Evolutionary conservation across 2,888 invertebrate species (phyloP).

Genomic region (Erynnis tages): DNA sequence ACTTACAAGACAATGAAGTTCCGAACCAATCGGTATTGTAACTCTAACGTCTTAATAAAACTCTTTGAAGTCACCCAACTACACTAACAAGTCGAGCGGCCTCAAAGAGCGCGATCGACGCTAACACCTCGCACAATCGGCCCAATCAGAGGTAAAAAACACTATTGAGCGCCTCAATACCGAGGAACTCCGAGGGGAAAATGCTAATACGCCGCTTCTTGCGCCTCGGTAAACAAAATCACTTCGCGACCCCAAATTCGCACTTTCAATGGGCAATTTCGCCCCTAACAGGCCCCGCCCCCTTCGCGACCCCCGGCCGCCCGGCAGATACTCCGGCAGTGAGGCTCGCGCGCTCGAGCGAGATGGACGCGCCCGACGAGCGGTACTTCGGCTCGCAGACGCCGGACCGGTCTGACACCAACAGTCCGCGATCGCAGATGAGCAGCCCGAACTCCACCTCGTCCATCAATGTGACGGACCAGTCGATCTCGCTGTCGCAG

Average conservation of each 20-base stretch:
- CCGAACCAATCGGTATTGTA: slow-evolving; percentile 15
- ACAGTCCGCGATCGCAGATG: slow-evolving; percentile 70
- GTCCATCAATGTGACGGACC: slow-evolving; percentile 80
- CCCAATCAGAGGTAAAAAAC: slow-evolving; percentile 73
- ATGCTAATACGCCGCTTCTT: slow-evolving; percentile 75
- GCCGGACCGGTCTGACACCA: slow-evolving; percentile 70
- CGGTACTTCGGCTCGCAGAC: slow-evolving; percentile 62
- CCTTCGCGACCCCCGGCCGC: slow-evolving; percentile 49
- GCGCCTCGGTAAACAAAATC: slow-evolving; percentile 77
- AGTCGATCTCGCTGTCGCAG: slow-evolving; percentile 72
- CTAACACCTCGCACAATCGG: slow-evolving; percentile 72
- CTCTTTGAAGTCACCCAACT: slow-evolving; percentile 26
- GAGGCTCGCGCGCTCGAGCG: slow-evolving; percentile 50
- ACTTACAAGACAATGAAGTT: slow-evolving; percentile 18
- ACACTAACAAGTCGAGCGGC: slow-evolving; percentile 43
- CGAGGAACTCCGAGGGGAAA: slow-evolving; percentile 67
- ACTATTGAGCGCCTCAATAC: slow-evolving; percentile 43
- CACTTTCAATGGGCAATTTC: slow-evolving; percentile 79
- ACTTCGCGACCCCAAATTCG: slow-evolving; percentile 78
- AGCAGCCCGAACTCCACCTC: slow-evolving; percentile 75
- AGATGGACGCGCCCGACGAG: slow-evolving; percentile 71
- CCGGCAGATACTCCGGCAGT: slow-evolving; percentile 55
- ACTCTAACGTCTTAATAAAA: slow-evolving; percentile 27
- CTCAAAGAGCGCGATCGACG: slow-evolving; percentile 45
- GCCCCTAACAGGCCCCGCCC: slow-evolving; percentile 55